Evolutionary conservation across 2,888 invertebrate genomes (phyloP), one percentile per base, ranked within the genome.

Genomic region (Caenorhabditis becei): DNA sequence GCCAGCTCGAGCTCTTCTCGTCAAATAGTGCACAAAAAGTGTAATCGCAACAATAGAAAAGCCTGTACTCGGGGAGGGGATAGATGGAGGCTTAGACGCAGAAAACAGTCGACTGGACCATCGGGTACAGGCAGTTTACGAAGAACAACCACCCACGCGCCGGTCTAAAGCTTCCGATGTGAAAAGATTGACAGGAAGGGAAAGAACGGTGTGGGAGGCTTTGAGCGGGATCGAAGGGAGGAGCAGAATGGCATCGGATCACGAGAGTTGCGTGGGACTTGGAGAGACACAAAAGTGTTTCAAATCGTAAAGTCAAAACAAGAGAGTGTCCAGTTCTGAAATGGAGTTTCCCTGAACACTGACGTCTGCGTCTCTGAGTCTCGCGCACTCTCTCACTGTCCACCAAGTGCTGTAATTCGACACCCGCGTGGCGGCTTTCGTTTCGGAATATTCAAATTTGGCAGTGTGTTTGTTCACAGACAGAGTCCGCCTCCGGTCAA

Each of bases 381-480:
- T 7, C n/a, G 7, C 35, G 16, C 51, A 59, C 65, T 66, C 58
- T 74, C 23, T 74, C 35, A 28, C 11, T 59, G 74, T 47, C 59
- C 74, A 74, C 74, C 74, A 74, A 74, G 66, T 66, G 69, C 74
- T 74, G 74, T 74, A 74, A 74, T 65, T 66, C 51, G 66, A 74
- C 66, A 74, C 74, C 65, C 56, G n/a, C n/a, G 54, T 14, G 14
- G 23, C 63, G 63, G 66, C 74, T 74, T 74, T 66, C 74, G 74
- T 59, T 66, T 65, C 74, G 74, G 65, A 74, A 74, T 74, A 74
- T 74, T 74, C 74, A 74, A 74, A 74, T 74, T 74, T 74, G 74
- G 59, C 61, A 44, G 54, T 74, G 47, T 74, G 58, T 74, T 65
- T 66, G 65, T 66, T 32, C 41, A 41, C 32, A 41, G n/a, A 4